Conservation (phyloP, 2,797 vertebrate species). For the Smutsia temminckii region DNA sequence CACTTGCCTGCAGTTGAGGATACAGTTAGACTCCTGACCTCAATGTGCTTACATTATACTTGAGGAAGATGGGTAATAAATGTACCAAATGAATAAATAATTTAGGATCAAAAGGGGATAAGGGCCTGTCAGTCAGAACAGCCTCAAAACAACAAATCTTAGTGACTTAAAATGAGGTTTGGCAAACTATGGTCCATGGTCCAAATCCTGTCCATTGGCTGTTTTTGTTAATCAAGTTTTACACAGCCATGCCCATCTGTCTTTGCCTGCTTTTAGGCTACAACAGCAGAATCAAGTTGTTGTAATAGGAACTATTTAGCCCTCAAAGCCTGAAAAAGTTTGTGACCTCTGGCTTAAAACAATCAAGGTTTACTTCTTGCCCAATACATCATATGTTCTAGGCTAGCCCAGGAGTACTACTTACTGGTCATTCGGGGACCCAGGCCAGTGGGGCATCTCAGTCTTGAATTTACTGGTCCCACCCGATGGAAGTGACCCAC, state of each 20-base stretch:
- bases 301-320: background rate
- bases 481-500: background rate
- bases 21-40: background rate
- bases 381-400: background rate
- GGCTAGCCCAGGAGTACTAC: background rate
- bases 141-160: background rate
- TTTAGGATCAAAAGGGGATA: background rate
- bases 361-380: background rate
- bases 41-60: background rate
- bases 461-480: background rate
- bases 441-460: too few species aligned
- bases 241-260: background rate
- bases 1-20: background rate
- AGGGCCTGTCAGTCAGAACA: background rate
- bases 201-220: background rate
- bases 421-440: too few species aligned
- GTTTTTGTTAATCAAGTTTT: background rate
- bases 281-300: accelerated
- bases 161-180: background rate
- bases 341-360: background rate
- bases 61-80: background rate
- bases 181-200: background rate
- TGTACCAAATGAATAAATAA: background rate
- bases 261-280: background rate
- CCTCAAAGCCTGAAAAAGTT: background rate